Evolutionary conservation across 2,797 vertebrate species (phyloP).

Genomic region (Pagetopsis macropterus): DNA sequence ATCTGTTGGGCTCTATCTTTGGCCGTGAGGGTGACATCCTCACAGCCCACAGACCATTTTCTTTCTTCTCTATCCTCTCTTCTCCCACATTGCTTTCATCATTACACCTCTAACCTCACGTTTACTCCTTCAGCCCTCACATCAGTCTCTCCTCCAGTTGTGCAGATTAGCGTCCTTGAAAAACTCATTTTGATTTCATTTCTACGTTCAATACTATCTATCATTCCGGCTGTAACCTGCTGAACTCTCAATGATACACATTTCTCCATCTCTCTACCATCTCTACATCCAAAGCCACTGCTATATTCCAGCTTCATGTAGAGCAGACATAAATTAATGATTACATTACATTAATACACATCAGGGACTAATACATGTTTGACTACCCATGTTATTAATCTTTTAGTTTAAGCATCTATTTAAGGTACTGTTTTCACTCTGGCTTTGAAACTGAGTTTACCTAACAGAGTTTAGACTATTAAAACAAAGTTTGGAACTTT

Average conservation of each 20-base stretch:
- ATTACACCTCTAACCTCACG: slow-evolving; percentile 56
- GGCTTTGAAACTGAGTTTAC: slow-evolving; percentile 7
- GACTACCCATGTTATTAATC: slow-evolving; percentile 27
- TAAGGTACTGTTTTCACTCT: slow-evolving; percentile 8
- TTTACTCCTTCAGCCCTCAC: slow-evolving; percentile 13
- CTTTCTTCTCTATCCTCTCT: slow-evolving; percentile 19
- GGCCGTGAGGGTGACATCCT: slow-evolving; percentile 6
- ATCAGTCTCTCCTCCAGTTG: slow-evolving; percentile 24
- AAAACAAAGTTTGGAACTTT: not conserved
- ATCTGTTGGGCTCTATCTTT: not conserved
- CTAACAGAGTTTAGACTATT: not conserved
- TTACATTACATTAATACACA: slow-evolving; percentile 57
- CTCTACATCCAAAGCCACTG: slow-evolving; percentile 35
- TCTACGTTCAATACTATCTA: slow-evolving; percentile 27
- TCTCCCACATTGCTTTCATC: slow-evolving; percentile 35
- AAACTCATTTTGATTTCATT: slow-evolving; percentile 51
- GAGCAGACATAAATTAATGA: slow-evolving; percentile 64
- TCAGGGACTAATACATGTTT: slow-evolving; percentile 41
- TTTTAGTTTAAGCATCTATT: slow-evolving; percentile 33
- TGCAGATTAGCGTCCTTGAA: slow-evolving; percentile 49
- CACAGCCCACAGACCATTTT: slow-evolving; percentile 16
- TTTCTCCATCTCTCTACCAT: slow-evolving; percentile 13
- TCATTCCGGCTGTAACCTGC: slow-evolving; percentile 41
- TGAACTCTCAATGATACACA: slow-evolving; percentile 36
- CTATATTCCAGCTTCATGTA: slow-evolving; percentile 49